These are phyloP conservation scores for Callosobruchus maculatus DNA, from an alignment of 2,888 invertebrate species.

Conservation along the genomic window DNA sequence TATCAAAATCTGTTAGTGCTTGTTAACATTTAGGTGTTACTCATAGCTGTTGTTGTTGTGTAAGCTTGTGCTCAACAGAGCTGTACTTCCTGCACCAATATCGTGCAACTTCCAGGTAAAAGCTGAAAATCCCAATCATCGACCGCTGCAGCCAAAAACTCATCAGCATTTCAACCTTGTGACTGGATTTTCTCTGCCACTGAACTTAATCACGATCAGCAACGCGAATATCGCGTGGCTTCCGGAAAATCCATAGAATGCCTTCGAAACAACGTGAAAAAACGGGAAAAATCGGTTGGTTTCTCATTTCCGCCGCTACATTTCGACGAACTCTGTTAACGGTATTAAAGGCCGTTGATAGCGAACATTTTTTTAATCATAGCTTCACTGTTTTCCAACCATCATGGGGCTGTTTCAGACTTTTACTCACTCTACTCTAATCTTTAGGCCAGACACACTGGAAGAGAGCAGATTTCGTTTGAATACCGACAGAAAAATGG, in stretches of 20 bases:
- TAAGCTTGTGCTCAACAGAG: too few species aligned
- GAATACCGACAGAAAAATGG: too few species aligned
- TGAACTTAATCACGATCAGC: neutral
- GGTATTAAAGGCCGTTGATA: neutral
- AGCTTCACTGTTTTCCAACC: too few species aligned
- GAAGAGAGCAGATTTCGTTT: too few species aligned
- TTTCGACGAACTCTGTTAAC: neutral
- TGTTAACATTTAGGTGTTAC: too few species aligned
- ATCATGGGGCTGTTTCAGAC: too few species aligned
- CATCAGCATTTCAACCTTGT: neutral
- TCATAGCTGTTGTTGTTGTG: too few species aligned
- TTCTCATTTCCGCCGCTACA: neutral
- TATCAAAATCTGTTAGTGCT: too few species aligned
- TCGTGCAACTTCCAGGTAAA: neutral
- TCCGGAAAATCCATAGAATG: neutral
- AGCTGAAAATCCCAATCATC: neutral
- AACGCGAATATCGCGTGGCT: neutral
- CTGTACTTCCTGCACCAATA: neutral
- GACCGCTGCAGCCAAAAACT: neutral
- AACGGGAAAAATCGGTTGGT: neutral
- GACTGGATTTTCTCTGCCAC: neutral
- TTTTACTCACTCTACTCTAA: too few species aligned
- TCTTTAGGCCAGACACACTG: too few species aligned
- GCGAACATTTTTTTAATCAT: neutral
- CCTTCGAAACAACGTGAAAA: neutral